Percentiles rank a stretch among this genome's conserved stretches.
Evolutionary conservation across 2,113 vertebrate genomes (phyloP).

Genomic region (Aspidoscelis tigris): DNA sequence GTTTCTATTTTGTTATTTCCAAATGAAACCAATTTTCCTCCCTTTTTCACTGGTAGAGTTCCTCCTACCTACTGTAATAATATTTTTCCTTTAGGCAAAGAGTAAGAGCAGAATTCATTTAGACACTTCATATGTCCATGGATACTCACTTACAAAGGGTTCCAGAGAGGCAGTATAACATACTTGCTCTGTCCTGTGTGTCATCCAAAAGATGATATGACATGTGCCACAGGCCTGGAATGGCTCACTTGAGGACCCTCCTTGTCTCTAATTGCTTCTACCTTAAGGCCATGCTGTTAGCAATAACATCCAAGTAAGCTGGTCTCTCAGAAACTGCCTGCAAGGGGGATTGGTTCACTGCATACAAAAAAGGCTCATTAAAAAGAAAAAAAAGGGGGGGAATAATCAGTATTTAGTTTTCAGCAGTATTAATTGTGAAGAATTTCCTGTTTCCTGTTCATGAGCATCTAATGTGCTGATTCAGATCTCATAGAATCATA

Average conservation of each 20-base stretch:
- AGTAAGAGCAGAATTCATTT: not conserved
- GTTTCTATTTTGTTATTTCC: not conserved
- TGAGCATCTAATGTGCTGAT: not conserved
- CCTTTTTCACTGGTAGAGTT: not conserved
- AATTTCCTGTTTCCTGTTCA: constrained; percentile 3
- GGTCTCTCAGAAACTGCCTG: not conserved
- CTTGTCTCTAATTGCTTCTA: constrained; percentile 30
- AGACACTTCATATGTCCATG: not conserved
- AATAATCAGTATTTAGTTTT: not conserved
- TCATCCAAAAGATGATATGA: constrained; percentile 35
- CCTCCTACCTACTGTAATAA: not conserved
- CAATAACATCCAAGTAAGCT: not conserved
- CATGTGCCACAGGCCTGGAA: not conserved
- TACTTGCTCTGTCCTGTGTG: not conserved
- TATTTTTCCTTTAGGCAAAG: fast-evolving
- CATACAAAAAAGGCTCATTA: not conserved
- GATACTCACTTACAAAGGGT: not conserved
- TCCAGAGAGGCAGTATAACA: not conserved
- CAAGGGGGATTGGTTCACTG: not conserved
- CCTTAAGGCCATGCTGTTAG: constrained; percentile 31
- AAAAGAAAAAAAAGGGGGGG: not conserved
- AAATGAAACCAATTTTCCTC: not conserved
- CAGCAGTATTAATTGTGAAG: not conserved
- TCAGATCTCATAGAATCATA: not conserved
- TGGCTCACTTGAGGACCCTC: not conserved